A percentile compares a stretch with the other conserved stretches of the same genome.
phyloP scores from a whole-genome alignment of 2,797 vertebrate species.

The Lophius americanus region DNA sequence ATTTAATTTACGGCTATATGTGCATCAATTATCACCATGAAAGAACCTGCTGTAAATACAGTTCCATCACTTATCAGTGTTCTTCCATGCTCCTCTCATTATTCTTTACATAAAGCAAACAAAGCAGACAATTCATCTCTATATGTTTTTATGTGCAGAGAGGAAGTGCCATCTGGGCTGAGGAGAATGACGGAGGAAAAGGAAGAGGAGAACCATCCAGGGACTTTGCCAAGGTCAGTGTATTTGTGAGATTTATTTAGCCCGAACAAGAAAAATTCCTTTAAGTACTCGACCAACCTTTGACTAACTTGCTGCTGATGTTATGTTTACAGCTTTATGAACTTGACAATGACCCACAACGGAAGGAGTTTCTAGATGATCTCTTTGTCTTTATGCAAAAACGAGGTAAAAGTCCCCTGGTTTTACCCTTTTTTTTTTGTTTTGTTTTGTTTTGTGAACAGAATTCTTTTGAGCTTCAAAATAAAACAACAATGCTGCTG shows the following conservation, averaged over 20 bases:
- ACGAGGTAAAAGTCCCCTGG: constrained; percentile 78
- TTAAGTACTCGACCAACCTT: background rate
- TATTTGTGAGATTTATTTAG: background rate
- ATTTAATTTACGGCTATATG: background rate
- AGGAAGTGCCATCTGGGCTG: constrained; percentile 85
- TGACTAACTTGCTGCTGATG: constrained; percentile 7
- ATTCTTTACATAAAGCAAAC: background rate
- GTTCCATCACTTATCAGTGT: background rate
- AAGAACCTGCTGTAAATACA: too few species aligned
- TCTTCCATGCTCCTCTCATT: background rate
- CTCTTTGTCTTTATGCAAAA: constrained; percentile 98
- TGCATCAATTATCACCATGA: too few species aligned
- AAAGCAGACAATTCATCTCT: background rate
- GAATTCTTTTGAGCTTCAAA: background rate
- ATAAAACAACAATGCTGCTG: background rate
- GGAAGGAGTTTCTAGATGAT: constrained; percentile 95
- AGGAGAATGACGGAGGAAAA: constrained; percentile 88
- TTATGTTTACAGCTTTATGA: constrained; percentile 88
- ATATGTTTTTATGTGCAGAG: constrained; percentile 59
- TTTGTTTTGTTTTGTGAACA: background rate
- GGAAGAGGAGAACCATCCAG: constrained; percentile 91
- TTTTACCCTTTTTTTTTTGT: background rate
- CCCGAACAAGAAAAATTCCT: constrained; percentile 11
- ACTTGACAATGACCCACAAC: constrained; percentile 90
- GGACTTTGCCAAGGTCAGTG: constrained; percentile 95